Base-by-base conservation (phyloP, 2,113 vertebrate species). In the Eolophus roseicapilla region DNA sequence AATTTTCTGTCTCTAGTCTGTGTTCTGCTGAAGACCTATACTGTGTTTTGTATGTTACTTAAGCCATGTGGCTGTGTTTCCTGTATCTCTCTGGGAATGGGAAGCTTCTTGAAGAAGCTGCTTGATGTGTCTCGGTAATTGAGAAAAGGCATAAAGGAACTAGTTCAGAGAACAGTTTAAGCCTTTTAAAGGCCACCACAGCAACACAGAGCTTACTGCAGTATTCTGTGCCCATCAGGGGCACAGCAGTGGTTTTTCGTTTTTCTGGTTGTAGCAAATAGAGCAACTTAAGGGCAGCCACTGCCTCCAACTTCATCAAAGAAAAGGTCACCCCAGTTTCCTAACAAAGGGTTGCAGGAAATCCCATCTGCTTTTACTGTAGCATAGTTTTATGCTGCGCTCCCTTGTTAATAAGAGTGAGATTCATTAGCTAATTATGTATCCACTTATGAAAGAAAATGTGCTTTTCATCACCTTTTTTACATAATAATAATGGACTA, bases 11-110 rank as follows among this genome's bases (percentile, higher is more conserved):
- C 44, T 86, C 13, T 50, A 13, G 24, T 35, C 50, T 63, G 14
- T 59, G 0, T 82, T 63, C 86, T 70, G 33, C n/a, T 31, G 0
- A 62, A 81, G 46, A 63, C 21, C 33, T 59, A 0, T 8, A 2
- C 27, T n/a, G 0, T 37, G 21, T 78, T 86, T 78, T 39, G 7
- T 63, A 3, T 27, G 55, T 24, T 8, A 27, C 43, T 73, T 57
- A 17, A 44, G 41, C 31, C 5, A 0, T 18, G 18, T 76, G 59
- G 33, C 47, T 70, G 13, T 49, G 33, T 9, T 74, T 59, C 65
- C 37, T 60, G 0, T 60, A 4, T 20, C 3, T 1, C 39, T 46
- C 28, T 83, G 50, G 65, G 41, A 64, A 50, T 21, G 50, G 60
- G 60, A 59, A 16, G 12, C 7, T n/a, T 63, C 43, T 59, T 49